Conservation (phyloP, 2,888 invertebrate genomes). For the Macrophya alboannulata region DNA sequence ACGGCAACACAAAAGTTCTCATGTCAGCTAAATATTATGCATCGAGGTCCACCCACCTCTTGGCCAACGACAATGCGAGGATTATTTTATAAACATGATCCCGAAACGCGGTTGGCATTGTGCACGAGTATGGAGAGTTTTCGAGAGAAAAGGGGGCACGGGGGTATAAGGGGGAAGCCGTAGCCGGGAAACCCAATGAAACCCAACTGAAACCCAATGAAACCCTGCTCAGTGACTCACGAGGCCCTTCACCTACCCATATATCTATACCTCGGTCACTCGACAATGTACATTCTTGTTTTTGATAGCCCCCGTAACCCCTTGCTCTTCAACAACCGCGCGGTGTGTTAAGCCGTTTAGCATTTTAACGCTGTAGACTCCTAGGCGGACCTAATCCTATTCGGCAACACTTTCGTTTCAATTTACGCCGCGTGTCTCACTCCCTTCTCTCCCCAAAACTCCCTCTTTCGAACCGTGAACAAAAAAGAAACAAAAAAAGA, state of each 20-base stretch:
- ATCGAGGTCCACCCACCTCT: conserved; percentile 63
- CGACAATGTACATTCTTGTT: conserved; percentile 48
- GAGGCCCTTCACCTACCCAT: conserved; percentile 23
- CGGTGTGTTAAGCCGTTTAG: conserved; percentile 51
- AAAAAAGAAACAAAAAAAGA: not conserved
- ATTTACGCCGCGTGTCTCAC: conserved; percentile 48
- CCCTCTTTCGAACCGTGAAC: not conserved
- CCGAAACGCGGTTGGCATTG: conserved; percentile 63
- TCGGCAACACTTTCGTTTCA: conserved; percentile 51
- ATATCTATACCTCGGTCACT: conserved; percentile 4
- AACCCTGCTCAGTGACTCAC: conserved; percentile 57
- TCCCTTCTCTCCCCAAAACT: not conserved
- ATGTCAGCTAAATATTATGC: conserved; percentile 65
- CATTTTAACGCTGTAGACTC: conserved; percentile 52
- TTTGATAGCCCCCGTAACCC: conserved; percentile 43
- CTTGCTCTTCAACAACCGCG: not conserved
- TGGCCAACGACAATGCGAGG: conserved; percentile 70
- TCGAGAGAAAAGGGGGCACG: not conserved
- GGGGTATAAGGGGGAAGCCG: conserved; percentile 24
- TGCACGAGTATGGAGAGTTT: conserved; percentile 51
- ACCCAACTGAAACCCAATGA: conserved; percentile 46
- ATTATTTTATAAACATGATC: conserved; percentile 77
- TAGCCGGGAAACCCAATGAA: conserved; percentile 60
- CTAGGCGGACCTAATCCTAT: conserved; percentile 47
- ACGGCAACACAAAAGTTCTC: conserved; percentile 74